Percentiles rank a stretch among this genome's conserved stretches.
Evolutionary conservation across 2,113 vertebrate genomes (phyloP).

Genomic region (Osmerus eperlanus): DNA sequence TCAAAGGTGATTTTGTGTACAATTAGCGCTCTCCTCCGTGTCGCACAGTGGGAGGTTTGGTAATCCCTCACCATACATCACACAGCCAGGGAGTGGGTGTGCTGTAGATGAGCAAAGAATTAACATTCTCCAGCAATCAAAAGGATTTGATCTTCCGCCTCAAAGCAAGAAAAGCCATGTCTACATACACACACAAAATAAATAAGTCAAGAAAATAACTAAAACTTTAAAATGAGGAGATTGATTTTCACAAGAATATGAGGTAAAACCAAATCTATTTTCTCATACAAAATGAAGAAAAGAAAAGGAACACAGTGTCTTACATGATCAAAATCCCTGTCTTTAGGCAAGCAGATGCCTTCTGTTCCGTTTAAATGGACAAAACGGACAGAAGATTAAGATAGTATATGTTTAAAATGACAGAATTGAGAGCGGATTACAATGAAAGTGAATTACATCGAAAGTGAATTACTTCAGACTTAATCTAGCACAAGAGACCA

Average conservation of each 20-base stretch:
- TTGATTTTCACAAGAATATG: not conserved
- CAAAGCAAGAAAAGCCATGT: slow-evolving; percentile 14
- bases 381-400: too few relatives aligned
- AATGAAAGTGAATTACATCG: too few relatives aligned
- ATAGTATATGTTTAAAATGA: too few relatives aligned
- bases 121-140: slow-evolving; percentile 44
- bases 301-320: not conserved
- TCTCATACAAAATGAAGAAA: not conserved
- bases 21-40: slow-evolving; percentile 3
- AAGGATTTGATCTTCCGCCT: slow-evolving; percentile 26
- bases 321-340: not conserved
- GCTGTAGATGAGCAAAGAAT: slow-evolving; percentile 27
- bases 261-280: not conserved
- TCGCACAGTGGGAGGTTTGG: slow-evolving; percentile 16
- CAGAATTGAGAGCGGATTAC: too few relatives aligned
- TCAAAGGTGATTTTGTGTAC: slow-evolving; percentile 25
- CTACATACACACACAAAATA: too few relatives aligned
- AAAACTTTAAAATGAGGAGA: slow-evolving; percentile 3
- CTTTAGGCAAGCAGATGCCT: not conserved
- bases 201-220: slow-evolving; percentile 2
- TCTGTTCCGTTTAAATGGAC: not conserved
- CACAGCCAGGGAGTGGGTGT: slow-evolving; percentile 36
- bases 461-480: too few relatives aligned
- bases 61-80: slow-evolving; percentile 27
- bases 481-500: too few relatives aligned